These are phyloP conservation scores for Agraylea sexmaculata DNA, from an alignment of 1,140 invertebrate genomes.

Conservation along the genomic window DNA sequence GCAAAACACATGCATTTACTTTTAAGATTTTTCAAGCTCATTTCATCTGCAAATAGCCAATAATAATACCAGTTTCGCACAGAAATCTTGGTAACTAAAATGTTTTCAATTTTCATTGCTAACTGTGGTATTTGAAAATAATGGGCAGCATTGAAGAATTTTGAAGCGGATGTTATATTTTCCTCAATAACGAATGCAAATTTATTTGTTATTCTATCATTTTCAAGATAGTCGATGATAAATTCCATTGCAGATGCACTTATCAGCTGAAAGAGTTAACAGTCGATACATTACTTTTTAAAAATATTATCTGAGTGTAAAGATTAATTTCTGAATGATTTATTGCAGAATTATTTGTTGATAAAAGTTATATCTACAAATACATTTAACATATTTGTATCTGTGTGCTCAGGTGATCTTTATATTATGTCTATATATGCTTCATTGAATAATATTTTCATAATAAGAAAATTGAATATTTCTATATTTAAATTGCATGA, in stretches of 20 bases:
- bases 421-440: too few relatives aligned
- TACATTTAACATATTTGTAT: neutral
- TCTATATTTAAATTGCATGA: too few relatives aligned
- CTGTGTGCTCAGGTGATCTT: too few relatives aligned
- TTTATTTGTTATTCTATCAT: too few relatives aligned
- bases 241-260: slow-evolving; percentile 13
- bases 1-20: slow-evolving; percentile 9
- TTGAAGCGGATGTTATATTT: slow-evolving; percentile 6
- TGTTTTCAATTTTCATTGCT: slow-evolving; percentile 5
- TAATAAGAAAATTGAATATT: too few relatives aligned
- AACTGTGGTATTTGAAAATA: slow-evolving; percentile 13
- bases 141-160: slow-evolving; percentile 14
- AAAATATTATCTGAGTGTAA: too few relatives aligned
- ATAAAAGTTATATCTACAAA: neutral
- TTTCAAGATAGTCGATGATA: slow-evolving; percentile 14
- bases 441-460: too few relatives aligned
- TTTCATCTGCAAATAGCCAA: slow-evolving; percentile 10
- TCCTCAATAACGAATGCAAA: too few relatives aligned
- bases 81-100: slow-evolving; percentile 6
- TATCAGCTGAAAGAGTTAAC: slow-evolving; percentile 13
- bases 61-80: slow-evolving; percentile 12
- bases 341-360: neutral
- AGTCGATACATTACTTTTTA: neutral
- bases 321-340: too few relatives aligned
- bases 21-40: slow-evolving; percentile 7